phyloP scores from a whole-genome alignment of 37 sponge, comb jelly and placozoan species.

The Axinella damicornis region DNA sequence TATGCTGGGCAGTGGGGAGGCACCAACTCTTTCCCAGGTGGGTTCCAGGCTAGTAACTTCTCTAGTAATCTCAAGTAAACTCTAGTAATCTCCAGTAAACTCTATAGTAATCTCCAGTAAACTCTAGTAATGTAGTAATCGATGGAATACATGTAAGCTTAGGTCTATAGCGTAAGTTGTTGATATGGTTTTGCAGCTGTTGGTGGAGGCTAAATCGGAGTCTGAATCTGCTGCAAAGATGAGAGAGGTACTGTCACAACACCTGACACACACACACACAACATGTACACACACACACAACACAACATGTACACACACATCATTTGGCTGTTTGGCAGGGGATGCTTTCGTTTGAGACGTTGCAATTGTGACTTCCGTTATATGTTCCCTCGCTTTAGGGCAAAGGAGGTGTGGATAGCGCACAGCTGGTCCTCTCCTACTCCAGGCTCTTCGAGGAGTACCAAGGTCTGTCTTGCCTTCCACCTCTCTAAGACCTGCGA shows the following conservation, averaged over 20 bases:
- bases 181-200: slow-evolving; percentile 32
- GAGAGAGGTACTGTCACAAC: slow-evolving; percentile 24
- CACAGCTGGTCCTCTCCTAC: slow-evolving; percentile 36
- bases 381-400: neutral
- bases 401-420: neutral
- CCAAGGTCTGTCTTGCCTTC: slow-evolving; percentile 67
- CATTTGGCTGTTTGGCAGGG: no score
- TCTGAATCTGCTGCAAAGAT: slow-evolving; percentile 26
- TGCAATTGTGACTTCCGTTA: no score
- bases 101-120: no score
- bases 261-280: no score
- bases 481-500: no score
- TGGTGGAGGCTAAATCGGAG: slow-evolving; percentile 77
- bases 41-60: neutral
- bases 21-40: slow-evolving; percentile 74
- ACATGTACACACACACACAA: no score
- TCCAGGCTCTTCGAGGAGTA: slow-evolving; percentile 85
- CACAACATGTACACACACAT: no score
- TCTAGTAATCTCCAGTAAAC: no score
- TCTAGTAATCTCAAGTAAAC: no score
- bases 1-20: slow-evolving; percentile 23
- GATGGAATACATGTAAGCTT: neutral
- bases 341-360: no score
- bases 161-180: neutral
- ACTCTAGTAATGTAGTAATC: no score